Percentiles rank a stretch among this genome's conserved stretches.
These are phyloP conservation scores for Oenanthe melanoleuca DNA, from an alignment of 2,113 vertebrate genomes.

Conservation along the genomic window DNA sequence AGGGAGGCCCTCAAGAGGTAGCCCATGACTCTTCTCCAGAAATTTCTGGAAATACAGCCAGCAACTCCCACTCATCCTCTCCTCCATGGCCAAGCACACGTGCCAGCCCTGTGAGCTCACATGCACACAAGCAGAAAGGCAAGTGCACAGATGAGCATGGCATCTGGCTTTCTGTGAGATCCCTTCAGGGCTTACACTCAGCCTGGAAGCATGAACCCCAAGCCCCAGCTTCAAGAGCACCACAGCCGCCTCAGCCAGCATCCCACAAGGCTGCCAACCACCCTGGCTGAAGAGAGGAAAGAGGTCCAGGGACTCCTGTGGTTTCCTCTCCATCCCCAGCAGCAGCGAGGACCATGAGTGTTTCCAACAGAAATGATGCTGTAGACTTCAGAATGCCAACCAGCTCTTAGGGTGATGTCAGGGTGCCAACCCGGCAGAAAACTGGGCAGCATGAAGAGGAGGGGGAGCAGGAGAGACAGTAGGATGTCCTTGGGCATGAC, in stretches of 20 bases:
- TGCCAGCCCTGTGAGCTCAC: fast-evolving
- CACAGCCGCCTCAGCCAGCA: fast-evolving
- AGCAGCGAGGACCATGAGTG: fast-evolving
- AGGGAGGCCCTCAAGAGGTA: neutral
- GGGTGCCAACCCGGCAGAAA: neutral
- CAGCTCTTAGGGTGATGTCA: neutral
- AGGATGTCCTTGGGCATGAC: neutral
- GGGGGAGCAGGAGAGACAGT: fast-evolving
- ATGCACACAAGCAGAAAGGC: neutral
- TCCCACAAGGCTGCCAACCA: neutral
- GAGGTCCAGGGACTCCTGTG: neutral
- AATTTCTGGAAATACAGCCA: neutral
- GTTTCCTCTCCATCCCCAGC: neutral
- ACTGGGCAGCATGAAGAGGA: neutral
- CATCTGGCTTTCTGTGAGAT: neutral
- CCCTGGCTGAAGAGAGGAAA: neutral
- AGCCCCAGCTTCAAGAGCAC: neutral
- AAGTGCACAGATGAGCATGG: fast-evolving
- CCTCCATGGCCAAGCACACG: fast-evolving
- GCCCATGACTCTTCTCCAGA: fast-evolving
- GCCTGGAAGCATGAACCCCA: neutral
- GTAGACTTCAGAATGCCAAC: neutral
- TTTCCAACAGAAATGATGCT: neutral
- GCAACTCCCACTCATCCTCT: neutral
- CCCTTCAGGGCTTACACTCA: fast-evolving